Evolutionary conservation across 1,140 invertebrate genomes (phyloP), one percentile per base, ranked within the genome.

Genomic region (Drosophila kanapiae): DNA sequence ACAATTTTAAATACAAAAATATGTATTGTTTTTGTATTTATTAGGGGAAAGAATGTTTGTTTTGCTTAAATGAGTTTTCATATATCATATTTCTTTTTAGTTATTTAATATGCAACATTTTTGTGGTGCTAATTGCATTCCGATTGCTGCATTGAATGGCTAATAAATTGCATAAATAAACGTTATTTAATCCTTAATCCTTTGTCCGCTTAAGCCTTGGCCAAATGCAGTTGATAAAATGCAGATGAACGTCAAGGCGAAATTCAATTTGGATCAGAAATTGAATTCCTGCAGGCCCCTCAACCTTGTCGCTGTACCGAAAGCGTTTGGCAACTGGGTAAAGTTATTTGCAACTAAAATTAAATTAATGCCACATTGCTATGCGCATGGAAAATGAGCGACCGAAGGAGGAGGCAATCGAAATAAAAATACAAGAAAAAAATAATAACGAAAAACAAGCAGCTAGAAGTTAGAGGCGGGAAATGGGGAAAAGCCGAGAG

Each of bases 281-380:
- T 48, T 49, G 43, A 51, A 72, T 60, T 53, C 49, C 42, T 43
- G n/a, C 42, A 31, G 6, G 6, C 18, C 10, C 6, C 18, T 6
- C 23, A 23, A 23, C 4, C 6, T 18, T 11, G 7, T 23, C 6
- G 2, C 13, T 23, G 6, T 31, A 2, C 23, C 16, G 4, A 37
- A 53, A 18, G 27, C 29, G 61, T 35, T 35, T 48, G 65, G 27
- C 9, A 61, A 56, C 51, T 51, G 29, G 49, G 47, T 29, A 57
- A 74, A 61, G 68, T 60, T 45, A 48, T 43, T 59, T 72, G 69
- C 67, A 72, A 51, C 61, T 78, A 65, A 77, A 82, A 82, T 82
- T 75, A 82, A 82, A 78, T 78, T 68, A 76, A 71, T 70, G 64
- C 56, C 77, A 47, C 77, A 80, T 80, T 72, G 67, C 45, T 60